These are phyloP conservation scores for Gonioctena quinquepunctata DNA, from an alignment of 1,140 invertebrate genomes.

Conservation along the genomic window DNA sequence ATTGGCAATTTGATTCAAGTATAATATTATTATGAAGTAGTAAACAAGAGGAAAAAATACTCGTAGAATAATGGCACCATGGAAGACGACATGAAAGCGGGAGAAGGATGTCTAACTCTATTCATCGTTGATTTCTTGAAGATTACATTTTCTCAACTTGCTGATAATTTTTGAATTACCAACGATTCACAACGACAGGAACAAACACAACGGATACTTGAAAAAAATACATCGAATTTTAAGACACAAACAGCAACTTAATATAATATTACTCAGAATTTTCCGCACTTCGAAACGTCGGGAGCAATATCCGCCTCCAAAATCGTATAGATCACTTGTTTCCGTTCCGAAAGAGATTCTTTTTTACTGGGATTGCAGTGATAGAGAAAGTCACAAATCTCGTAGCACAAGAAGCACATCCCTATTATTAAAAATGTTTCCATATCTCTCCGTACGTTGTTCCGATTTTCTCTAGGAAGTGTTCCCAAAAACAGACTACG, in stretches of 20 bases:
- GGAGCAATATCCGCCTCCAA: constrained; percentile 7
- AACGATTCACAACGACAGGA: background rate
- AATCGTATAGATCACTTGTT: constrained; percentile 43
- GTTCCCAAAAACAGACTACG: too few species aligned
- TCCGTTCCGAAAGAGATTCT: constrained; percentile 25
- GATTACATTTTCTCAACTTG: background rate
- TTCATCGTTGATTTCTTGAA: background rate
- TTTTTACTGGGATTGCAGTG: constrained; percentile 42
- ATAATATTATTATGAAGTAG: too few species aligned
- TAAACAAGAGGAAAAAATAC: too few species aligned
- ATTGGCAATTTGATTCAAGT: too few species aligned
- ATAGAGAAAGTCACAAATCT: constrained; percentile 58
- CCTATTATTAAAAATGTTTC: constrained; percentile 62
- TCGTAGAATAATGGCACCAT: background rate
- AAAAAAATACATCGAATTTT: background rate
- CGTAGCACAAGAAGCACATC: constrained; percentile 62
- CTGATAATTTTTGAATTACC: background rate
- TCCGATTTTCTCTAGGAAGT: too few species aligned
- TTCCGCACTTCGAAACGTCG: constrained; percentile 6
- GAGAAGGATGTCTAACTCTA: background rate
- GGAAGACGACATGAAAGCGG: background rate
- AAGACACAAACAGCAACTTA: background rate
- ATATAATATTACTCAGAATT: background rate
- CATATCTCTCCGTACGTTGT: constrained; percentile 52
- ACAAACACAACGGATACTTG: background rate